phyloP scores from a whole-genome alignment of 1,140 invertebrate species.

The Drosophila nebulosa region DNA sequence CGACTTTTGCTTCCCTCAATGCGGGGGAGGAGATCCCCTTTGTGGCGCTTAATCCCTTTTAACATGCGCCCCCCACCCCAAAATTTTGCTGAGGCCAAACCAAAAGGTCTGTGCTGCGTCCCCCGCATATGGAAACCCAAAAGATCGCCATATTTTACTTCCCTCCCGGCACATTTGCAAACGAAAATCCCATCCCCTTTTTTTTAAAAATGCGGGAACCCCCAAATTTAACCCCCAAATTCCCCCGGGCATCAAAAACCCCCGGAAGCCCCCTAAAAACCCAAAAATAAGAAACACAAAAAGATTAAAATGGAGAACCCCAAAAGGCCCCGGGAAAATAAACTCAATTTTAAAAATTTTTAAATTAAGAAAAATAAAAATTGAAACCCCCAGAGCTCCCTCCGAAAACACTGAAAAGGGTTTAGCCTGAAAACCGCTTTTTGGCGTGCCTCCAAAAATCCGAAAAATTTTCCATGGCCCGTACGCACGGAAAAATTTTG shows the following conservation, averaged over 20 bases:
- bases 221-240: conserved; percentile 91
- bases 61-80: conserved; percentile 90
- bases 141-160: conserved; percentile 90
- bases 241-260: conserved; percentile 93
- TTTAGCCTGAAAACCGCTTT: conserved; percentile 52
- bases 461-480: conserved; percentile 85
- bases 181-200: conserved; percentile 92
- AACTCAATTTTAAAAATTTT: conserved; percentile 82
- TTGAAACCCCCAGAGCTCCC: conserved; percentile 59
- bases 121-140: conserved; percentile 90
- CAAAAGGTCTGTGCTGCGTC: conserved; percentile 88
- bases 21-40: conserved; percentile 86
- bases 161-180: conserved; percentile 86
- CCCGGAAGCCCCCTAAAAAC: conserved; percentile 88
- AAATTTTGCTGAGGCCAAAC: conserved; percentile 88
- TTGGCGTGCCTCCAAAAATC: conserved; percentile 85
- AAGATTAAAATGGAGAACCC: too few relatives aligned
- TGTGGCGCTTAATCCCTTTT: conserved; percentile 87
- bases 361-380: conserved; percentile 81
- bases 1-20: conserved; percentile 89
- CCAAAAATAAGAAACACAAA: not conserved
- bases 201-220: too few relatives aligned
- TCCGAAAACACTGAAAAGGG: conserved; percentile 33
- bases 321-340: not conserved
- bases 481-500: conserved; percentile 81